Evolutionary conservation across 2,888 invertebrate genomes (phyloP).

Genomic region (Catotricha subobsoleta): DNA sequence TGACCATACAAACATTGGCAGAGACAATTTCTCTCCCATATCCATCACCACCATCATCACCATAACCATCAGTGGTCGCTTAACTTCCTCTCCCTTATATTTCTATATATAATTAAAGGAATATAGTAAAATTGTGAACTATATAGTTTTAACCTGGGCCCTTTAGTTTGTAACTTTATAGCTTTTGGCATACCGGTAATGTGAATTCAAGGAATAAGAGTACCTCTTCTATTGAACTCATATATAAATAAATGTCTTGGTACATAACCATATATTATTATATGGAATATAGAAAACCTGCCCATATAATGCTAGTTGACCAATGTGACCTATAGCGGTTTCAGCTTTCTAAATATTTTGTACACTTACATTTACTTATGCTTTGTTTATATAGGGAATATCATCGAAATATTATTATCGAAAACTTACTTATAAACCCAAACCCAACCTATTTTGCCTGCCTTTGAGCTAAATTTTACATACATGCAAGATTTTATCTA

Average conservation of each 20-base stretch:
- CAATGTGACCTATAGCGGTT: constrained; percentile 2
- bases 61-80: not conserved
- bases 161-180: constrained; percentile 2
- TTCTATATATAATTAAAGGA: no score
- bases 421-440: no score
- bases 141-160: not conserved
- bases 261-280: not conserved
- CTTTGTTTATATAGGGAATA: no score
- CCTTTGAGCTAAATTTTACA: not conserved
- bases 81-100: not conserved
- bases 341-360: no score
- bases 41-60: not conserved
- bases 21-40: not conserved
- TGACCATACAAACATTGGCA: not conserved
- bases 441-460: not conserved
- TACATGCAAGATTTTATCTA: constrained; percentile 2
- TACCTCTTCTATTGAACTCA: no score
- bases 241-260: not conserved
- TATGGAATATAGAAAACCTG: not conserved
- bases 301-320: not conserved
- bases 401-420: no score
- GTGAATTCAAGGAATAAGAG: no score
- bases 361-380: no score
- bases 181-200: constrained; percentile 4
- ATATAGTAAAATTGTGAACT: not conserved